Base-by-base conservation (phyloP, 1,140 invertebrate species). In the Bombus difficillimus region DNA sequence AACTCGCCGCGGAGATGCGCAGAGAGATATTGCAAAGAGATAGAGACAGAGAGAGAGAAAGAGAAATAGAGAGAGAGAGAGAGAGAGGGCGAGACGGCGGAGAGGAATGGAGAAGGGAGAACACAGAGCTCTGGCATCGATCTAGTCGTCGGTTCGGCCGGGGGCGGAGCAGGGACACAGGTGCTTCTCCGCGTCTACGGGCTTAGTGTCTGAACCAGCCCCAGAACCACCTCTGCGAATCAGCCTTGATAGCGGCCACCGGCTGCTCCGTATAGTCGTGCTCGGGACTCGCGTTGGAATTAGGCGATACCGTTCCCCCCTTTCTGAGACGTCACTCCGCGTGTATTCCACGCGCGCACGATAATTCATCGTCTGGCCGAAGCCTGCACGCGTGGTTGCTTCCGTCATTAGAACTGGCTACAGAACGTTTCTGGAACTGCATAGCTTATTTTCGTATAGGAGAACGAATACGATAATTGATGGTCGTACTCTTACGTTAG, bases 161-260 rank as follows among this genome's bases (percentile, higher is more conserved):
- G 86, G 92, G 87, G 89, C 88, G 89, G 86, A 92, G 89, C 89
- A 86, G 89, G 92, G 93, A 93, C 93, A 93, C 93, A 94, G 93
- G 93, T 94, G 93, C 90, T 92, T 90, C 92, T 91, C 90, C 71
- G 89, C 90, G 90, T 92, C 92, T 93, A 90, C 89, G 88, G 91
- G 93, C 92, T 93, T 93, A 93, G 92, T 88, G 89, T 92, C 90
- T 93, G 89, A 90, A 91, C 88, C 91, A 90, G 87, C 86, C 79
- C 89, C 86, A 90, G 88, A 91, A 91, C 84, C 91, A 91, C 88
- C 88, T 90, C 88, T 91, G 89, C 85, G 88, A 90, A 87, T 88
- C 89, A 89, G 89, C 89, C 88, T 87, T 90, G 89, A 91, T 91
- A 89, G 83, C 83, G 76, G 86, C 87, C 81, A 85, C 80, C 90